phyloP scores from a whole-genome alignment of 2,888 invertebrate species.

The Boloria euphrosyne region DNA sequence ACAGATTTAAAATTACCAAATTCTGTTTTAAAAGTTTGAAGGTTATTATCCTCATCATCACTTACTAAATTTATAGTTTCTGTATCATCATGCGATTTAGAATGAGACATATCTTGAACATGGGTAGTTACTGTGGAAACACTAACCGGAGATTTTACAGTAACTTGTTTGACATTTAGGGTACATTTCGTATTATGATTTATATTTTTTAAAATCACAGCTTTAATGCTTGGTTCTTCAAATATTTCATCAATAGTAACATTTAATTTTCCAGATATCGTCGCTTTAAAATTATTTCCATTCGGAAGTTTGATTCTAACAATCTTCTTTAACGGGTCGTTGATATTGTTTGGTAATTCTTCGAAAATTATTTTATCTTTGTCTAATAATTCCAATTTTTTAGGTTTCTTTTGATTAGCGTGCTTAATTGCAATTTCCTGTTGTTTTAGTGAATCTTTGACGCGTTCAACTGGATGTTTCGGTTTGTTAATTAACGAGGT shows the following conservation, averaged over 20 bases:
- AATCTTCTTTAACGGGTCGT: constrained; percentile 50
- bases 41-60: constrained; percentile 62
- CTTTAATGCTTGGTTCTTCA: constrained; percentile 55
- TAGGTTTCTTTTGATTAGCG: not conserved
- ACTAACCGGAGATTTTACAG: constrained; percentile 42
- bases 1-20: constrained; percentile 57
- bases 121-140: constrained; percentile 44
- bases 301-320: constrained; percentile 61
- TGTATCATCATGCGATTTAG: constrained; percentile 33
- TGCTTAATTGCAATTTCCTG: not conserved
- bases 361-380: constrained; percentile 47
- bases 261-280: constrained; percentile 56
- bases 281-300: constrained; percentile 63
- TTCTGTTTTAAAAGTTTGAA: constrained; percentile 53
- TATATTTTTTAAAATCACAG: constrained; percentile 51
- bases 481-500: too few relatives aligned
- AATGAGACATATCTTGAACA: constrained; percentile 46
- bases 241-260: constrained; percentile 58
- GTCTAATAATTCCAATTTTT: not conserved
- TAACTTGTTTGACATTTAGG: constrained; percentile 60
- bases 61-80: constrained; percentile 70
- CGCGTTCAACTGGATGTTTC: too few relatives aligned
- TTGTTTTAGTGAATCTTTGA: too few relatives aligned
- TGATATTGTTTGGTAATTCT: constrained; percentile 47
- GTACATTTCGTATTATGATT: constrained; percentile 52